Conservation (phyloP, 2,113 vertebrate species). For the Acanthisitta chloris region DNA sequence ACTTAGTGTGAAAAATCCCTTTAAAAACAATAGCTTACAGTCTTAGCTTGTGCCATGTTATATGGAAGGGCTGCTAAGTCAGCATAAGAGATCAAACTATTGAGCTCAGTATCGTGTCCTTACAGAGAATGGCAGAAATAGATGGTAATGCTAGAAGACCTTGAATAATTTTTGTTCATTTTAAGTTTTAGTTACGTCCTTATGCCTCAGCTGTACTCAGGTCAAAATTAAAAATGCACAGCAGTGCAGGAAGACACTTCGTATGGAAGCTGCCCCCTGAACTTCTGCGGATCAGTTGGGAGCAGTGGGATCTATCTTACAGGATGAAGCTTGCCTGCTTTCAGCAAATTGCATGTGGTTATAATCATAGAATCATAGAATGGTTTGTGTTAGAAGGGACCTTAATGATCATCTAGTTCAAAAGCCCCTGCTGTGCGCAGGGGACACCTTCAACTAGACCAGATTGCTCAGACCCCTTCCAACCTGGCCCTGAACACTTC, state of each 20-base stretch:
- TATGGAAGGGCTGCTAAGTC: background rate
- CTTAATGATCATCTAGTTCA: background rate
- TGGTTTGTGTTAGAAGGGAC: background rate
- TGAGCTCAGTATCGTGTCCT: background rate
- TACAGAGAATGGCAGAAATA: background rate
- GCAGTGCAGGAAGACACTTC: background rate
- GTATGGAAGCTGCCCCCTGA: background rate
- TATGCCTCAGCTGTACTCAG: background rate
- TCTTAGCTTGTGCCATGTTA: background rate
- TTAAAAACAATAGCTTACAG: background rate
- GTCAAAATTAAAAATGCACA: background rate
- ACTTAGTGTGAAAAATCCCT: background rate
- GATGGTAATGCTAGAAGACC: background rate
- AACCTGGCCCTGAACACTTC: background rate
- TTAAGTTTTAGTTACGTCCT: conserved; percentile 19
- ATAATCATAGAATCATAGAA: background rate
- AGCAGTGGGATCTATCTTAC: background rate
- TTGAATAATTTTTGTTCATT: conserved; percentile 1
- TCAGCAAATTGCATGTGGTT: conserved; percentile 38
- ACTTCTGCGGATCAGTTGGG: conserved; percentile 10
- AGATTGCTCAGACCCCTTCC: background rate
- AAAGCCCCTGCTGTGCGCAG: background rate
- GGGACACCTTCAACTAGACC: background rate
- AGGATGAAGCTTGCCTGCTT: background rate
- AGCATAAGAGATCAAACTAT: background rate